Base-by-base conservation (phyloP, 2,888 invertebrate genomes). In the Cerastis leucographa region DNA sequence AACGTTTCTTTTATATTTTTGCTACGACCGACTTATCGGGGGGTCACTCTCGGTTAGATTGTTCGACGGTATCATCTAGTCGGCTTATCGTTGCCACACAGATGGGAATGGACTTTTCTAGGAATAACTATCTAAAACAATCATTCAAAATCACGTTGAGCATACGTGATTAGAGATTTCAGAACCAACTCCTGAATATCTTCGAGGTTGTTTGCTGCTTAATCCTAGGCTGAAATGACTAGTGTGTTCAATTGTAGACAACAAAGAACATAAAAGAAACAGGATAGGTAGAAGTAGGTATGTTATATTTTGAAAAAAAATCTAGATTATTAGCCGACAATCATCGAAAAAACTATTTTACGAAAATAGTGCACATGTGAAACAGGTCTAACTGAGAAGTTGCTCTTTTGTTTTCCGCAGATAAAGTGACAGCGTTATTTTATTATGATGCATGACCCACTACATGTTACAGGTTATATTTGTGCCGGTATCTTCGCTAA, bases 1-100 rank as follows among this genome's bases (percentile, higher is more conserved):
- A 61, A 61, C 51, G 17, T 56, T 66, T 42, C 11, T 54, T 67
- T 54, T n/a, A 64, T n/a, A n/a, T 46, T n/a, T 74, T 80, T 83
- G 14, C 51, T 61, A 40, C 17, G 44, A 19, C 19, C 49, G 59
- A 12, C 19, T 11, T 67, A 69, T 29, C 68, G 44, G 7, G 19
- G 44, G 69, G 69, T 44, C 35, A 68, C 19, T 40, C 14, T 67
- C 66, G 29, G 66, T 51, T 46, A 59, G n/a, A 51, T 25, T 68
- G 49, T 56, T 46, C 9, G 29, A 19, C n/a, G 29, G n/a, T 56
- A 40, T 77, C 25, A 19, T 49, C n/a, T 25, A 22, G 25, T 46
- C 14, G 14, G 44, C 51, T 75, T 69, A 65, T 74, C 62, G 7
- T 56, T 65, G 1, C 25, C 56, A 35, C 12, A 12, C 35, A 78